Percentiles rank a stretch among this genome's conserved stretches.
Conservation (phyloP, 2,797 vertebrate genomes). For the Heteromormyrus szaboi region DNA sequence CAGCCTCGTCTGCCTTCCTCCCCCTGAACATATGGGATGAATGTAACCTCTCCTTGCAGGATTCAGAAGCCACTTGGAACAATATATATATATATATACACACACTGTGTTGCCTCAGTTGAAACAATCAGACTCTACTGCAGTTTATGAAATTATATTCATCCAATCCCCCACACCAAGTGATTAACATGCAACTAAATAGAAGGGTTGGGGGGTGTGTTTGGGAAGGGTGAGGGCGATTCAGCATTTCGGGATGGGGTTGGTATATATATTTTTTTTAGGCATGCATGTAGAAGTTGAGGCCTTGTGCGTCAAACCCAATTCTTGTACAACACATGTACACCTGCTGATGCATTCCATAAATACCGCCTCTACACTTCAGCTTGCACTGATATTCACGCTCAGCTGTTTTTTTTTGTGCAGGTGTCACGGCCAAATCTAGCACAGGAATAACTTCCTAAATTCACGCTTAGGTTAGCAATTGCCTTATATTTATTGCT, state of each 20-base stretch:
- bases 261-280: not conserved
- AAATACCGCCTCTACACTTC: not conserved
- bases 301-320: constrained; percentile 9
- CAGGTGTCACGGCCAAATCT: constrained; percentile 7
- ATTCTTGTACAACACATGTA: not conserved
- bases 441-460: not conserved
- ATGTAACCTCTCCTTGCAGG: constrained; percentile 65
- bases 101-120: constrained; percentile 56
- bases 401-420: not conserved
- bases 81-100: constrained; percentile 15
- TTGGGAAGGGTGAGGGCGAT: constrained; percentile 17
- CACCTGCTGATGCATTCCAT: constrained; percentile 9
- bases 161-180: constrained; percentile 62
- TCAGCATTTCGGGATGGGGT: constrained; percentile 31
- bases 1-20: constrained; percentile 26
- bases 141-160: constrained; percentile 65
- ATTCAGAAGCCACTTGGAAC: constrained; percentile 62
- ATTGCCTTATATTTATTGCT: constrained; percentile 73
- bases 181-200: constrained; percentile 54
- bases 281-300: constrained; percentile 22
- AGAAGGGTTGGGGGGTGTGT: constrained; percentile 3
- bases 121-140: constrained; percentile 43
- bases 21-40: constrained; percentile 42
- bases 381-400: not conserved
- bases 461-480: not conserved